Evolutionary conservation across 2,113 vertebrate genomes (phyloP).

Genomic region (Diadophis punctatus): DNA sequence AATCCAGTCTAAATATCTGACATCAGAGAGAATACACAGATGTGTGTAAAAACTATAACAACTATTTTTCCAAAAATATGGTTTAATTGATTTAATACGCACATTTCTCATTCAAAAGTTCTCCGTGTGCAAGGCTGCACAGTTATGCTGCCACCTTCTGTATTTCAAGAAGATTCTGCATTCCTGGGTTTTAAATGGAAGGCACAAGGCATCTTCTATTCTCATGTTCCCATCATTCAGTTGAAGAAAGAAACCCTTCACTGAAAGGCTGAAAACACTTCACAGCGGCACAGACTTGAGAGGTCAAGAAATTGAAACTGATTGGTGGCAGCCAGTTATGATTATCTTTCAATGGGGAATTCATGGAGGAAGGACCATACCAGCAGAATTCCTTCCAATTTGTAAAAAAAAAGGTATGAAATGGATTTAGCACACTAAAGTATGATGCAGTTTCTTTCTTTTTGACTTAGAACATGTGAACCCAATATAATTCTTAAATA

Average conservation of each 20-base stretch:
- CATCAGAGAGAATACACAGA: not conserved
- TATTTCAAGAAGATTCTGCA: not conserved
- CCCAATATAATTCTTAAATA: not conserved
- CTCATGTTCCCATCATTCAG: not conserved
- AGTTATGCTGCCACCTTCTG: not conserved
- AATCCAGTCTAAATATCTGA: not conserved
- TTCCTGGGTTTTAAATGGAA: not conserved
- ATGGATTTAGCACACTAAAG: not conserved
- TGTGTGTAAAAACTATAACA: not conserved
- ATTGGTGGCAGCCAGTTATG: not conserved
- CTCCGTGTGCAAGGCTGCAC: not conserved
- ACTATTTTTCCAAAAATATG: not conserved
- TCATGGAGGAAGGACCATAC: not conserved
- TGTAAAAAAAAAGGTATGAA: not conserved
- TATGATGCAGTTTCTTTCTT: not conserved
- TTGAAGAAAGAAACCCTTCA: not conserved
- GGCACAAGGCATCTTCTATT: not conserved
- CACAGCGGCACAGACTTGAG: not conserved
- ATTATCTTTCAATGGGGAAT: not conserved
- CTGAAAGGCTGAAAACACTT: not conserved
- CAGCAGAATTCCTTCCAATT: not conserved
- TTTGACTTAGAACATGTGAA: not conserved
- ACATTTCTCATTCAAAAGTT: not conserved
- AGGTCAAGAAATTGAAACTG: not conserved
- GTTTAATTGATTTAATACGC: not conserved